Percentiles rank a stretch among this genome's conserved stretches.
phyloP scores from a whole-genome alignment of 2,888 invertebrate genomes.

The Brachycybe producta region DNA sequence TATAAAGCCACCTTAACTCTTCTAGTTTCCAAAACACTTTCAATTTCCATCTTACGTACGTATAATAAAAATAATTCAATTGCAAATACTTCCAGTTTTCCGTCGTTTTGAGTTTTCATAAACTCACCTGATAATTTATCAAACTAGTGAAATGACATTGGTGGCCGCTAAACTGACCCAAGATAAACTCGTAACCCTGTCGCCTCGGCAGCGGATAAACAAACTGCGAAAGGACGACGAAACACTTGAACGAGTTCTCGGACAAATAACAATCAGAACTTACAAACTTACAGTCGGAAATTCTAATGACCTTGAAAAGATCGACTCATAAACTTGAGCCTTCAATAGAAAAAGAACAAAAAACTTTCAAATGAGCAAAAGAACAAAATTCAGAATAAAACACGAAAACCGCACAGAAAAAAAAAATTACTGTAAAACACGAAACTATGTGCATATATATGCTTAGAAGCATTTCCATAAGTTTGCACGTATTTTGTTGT shows the following conservation, averaged over 20 bases:
- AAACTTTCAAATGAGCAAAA: not conserved
- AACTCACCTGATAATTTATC: constrained; percentile 59
- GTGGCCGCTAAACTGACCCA: constrained; percentile 58
- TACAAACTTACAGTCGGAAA: constrained; percentile 41
- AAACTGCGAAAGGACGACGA: constrained; percentile 39
- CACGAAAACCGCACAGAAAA: too few relatives aligned
- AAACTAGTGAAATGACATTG: constrained; percentile 72
- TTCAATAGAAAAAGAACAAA: not conserved
- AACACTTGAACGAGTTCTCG: not conserved
- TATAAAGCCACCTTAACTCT: too few relatives aligned
- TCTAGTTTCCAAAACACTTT: too few relatives aligned
- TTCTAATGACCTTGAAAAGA: constrained; percentile 45
- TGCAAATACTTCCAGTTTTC: too few relatives aligned
- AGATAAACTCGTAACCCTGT: constrained; percentile 73
- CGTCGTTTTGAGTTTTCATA: constrained; percentile 4
- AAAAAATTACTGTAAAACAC: too few relatives aligned
- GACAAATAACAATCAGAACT: constrained; percentile 1
- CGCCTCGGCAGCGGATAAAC: constrained; percentile 65
- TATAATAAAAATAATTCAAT: too few relatives aligned
- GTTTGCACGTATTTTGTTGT: too few relatives aligned
- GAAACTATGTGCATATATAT: not conserved
- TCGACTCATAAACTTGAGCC: constrained; percentile 26
- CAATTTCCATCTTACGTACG: too few relatives aligned
- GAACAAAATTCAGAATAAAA: not conserved
- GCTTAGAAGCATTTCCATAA: too few relatives aligned